A percentile compares a stretch with the other conserved stretches of the same genome.
phyloP scores from a whole-genome alignment of 2,797 vertebrate genomes.

The Coracias cyanogaster region DNA sequence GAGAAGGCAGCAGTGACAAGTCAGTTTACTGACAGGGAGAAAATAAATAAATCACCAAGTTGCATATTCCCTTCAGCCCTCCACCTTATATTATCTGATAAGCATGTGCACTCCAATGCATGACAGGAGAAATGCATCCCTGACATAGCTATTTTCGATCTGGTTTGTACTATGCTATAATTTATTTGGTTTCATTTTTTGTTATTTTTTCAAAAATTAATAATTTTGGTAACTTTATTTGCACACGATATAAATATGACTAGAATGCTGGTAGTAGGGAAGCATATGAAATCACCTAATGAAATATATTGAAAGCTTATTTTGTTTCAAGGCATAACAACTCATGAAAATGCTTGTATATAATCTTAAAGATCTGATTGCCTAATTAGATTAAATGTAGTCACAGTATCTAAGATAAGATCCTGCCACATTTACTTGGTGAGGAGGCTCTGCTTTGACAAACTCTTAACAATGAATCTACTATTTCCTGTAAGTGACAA shows the following conservation, averaged over 20 bases:
- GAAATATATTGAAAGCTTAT: neutral
- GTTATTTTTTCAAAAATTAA: neutral
- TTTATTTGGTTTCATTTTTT: neutral
- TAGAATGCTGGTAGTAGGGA: neutral
- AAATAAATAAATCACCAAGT: neutral
- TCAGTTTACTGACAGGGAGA: neutral
- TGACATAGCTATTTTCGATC: neutral
- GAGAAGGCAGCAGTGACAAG: neutral
- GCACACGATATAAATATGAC: neutral
- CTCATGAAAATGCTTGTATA: neutral
- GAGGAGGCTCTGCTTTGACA: neutral
- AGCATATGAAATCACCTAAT: neutral
- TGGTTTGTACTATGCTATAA: neutral
- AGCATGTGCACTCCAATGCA: neutral
- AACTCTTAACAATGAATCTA: neutral
- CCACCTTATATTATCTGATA: neutral
- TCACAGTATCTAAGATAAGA: neutral
- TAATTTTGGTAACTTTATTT: neutral
- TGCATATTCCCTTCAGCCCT: neutral
- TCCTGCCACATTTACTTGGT: neutral
- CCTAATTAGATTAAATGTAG: neutral
- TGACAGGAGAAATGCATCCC: neutral
- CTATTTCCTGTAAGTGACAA: neutral
- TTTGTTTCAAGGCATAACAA: slow-evolving; percentile 13
- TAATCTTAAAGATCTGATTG: neutral